Evolutionary conservation across 2,888 invertebrate species (phyloP).

Genomic region (Frankliniella intonsa): DNA sequence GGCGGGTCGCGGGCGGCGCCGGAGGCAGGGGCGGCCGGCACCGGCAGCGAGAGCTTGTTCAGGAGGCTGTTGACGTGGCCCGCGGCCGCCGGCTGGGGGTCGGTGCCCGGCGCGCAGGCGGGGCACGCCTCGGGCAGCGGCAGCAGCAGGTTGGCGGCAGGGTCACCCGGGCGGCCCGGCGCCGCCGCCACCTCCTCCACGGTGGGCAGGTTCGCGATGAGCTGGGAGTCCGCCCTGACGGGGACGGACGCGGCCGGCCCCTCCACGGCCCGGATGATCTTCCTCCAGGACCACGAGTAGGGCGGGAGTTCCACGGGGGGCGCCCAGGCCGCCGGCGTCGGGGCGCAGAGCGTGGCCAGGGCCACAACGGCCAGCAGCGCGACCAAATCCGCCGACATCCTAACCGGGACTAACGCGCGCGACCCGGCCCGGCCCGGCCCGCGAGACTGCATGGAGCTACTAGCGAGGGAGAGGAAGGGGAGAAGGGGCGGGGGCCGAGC

Average conservation of each 20-base stretch:
- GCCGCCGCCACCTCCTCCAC: background rate
- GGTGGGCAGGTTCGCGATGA: background rate
- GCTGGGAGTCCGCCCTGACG: background rate
- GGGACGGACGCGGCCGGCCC: background rate
- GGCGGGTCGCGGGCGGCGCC: too few relatives aligned
- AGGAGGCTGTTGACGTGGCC: background rate
- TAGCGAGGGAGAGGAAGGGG: background rate
- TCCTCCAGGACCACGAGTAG: background rate
- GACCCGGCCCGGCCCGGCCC: background rate
- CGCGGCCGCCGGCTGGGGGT: background rate
- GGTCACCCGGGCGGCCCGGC: background rate
- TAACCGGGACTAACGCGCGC: background rate
- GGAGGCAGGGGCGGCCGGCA: background rate
- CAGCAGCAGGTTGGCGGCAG: background rate
- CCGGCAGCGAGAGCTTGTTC: background rate
- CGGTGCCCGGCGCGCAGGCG: background rate
- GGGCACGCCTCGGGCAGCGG: background rate
- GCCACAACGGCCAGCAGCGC: background rate
- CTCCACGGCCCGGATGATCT: conserved; percentile 7
- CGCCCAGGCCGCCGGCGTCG: background rate
- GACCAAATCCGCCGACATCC: background rate
- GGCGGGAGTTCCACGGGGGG: background rate
- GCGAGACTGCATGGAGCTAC: background rate
- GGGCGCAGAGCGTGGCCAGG: background rate
- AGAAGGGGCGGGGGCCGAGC: background rate